Evolutionary conservation across 2,888 invertebrate genomes (phyloP).

Genomic region (Drosophila setosimentum): DNA sequence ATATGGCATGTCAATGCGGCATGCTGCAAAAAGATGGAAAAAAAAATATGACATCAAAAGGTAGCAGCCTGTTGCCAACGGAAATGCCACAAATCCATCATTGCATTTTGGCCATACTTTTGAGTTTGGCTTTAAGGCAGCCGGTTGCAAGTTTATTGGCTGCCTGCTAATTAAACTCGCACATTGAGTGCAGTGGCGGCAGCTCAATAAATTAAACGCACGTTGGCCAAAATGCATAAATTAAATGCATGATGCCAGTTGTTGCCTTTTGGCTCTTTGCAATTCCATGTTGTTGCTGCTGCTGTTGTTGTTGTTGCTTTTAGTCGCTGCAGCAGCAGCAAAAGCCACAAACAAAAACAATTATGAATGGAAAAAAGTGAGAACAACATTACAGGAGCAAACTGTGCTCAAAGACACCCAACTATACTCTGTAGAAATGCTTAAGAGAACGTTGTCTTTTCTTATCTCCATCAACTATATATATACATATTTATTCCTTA

Average conservation of each 20-base stretch:
- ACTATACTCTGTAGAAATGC: not conserved
- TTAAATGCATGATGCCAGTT: conserved; percentile 34
- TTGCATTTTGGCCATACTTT: conserved; percentile 1
- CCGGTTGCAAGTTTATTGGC: conserved; percentile 36
- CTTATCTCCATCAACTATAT: not conserved
- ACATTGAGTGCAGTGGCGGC: conserved; percentile 3
- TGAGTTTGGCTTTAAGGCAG: conserved; percentile 8
- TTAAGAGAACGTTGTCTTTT: not conserved
- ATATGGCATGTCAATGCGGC: conserved; percentile 18
- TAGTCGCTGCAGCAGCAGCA: conserved; percentile 14
- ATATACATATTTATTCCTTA: not conserved
- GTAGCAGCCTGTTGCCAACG: not conserved
- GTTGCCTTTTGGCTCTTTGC: conserved; percentile 12
- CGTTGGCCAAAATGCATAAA: conserved; percentile 47
- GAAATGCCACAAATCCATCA: conserved; percentile 42
- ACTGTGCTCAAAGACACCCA: not conserved
- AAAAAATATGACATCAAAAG: not conserved
- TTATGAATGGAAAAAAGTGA: conserved; percentile 33
- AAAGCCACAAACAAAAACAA: conserved; percentile 35
- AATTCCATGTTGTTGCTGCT: conserved; percentile 24
- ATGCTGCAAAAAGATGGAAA: conserved; percentile 24
- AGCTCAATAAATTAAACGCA: conserved; percentile 55
- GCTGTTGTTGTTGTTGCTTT: conserved; percentile 20
- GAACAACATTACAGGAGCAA: not conserved
- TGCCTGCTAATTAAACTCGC: conserved; percentile 47